Evolutionary conservation across 2,113 vertebrate species (phyloP), one percentile per base, ranked within the genome.

Genomic region (Sitta europaea): DNA sequence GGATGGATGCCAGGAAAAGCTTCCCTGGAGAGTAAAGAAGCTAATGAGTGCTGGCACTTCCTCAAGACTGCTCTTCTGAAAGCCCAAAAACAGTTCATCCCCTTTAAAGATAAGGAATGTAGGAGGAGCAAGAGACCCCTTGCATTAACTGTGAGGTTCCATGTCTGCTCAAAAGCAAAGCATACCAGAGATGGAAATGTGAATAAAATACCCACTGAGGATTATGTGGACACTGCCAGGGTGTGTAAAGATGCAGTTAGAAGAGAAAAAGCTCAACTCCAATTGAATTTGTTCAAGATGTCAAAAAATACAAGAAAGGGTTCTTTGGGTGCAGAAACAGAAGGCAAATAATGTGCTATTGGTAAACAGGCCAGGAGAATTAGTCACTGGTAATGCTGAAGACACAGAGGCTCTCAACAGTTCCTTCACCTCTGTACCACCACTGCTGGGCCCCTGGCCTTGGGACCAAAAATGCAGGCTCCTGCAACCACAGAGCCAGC

Each of bases 311-410:
- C 11, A 61, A 54, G n/a, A 22, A n/a, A 14, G 20, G 11, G 5
- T 62, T 42, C 35, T 70, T 70, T 18, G 24, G 18, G 17, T 55
- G 22, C 16, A 45, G 29, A 51, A 50, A 23, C 9, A 28, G 12
- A 42, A 63, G 25, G 19, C 38, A n/a, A n/a, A 38, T 16, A 55
- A 43, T 47, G 18, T 19, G 25, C 40, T 0, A 0, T 19, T 48
- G 31, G 11, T 36, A 48, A 62, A 33, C 8, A 48, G 12, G 22
- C 23, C 31, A 36, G n/a, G 35, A 48, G 27, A 4, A 10, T 50
- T 62, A 13, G 35, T 55, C 18, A 28, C 25, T 5, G 2, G 23
- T 25, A 5, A 4, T 0, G 3, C 55, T 42, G 62, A 23, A 36
- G 31, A 35, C 31, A 18, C 70, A 23, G 31, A 27, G 17, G 29